A percentile compares a stretch with the other conserved stretches of the same genome.
Evolutionary conservation across 2,888 invertebrate species (phyloP).

Genomic region (Tolmerus cingulatus): DNA sequence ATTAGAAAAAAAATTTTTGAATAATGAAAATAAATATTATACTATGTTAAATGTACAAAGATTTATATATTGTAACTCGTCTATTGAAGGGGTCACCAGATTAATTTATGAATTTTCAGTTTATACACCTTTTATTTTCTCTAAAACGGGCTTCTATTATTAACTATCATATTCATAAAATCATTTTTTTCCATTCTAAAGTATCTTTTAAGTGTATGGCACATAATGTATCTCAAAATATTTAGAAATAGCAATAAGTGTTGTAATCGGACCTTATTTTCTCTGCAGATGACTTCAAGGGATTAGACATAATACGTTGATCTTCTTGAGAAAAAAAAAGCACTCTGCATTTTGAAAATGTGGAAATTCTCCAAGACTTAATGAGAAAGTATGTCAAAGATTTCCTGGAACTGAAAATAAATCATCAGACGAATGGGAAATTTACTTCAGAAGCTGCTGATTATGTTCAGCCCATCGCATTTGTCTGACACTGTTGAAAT

Average conservation of each 20-base stretch:
- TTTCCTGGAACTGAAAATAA: neutral
- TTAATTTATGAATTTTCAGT: no score
- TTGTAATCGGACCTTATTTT: neutral
- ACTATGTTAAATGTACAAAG: no score
- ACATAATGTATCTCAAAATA: neutral
- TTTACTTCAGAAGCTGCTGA: neutral
- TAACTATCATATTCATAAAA: no score
- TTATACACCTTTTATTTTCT: no score
- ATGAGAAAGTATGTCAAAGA: neutral
- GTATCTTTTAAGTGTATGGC: no score
- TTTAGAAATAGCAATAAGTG: neutral
- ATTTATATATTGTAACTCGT: no score
- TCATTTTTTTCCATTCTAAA: no score
- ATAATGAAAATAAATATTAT: no score
- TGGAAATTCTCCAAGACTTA: neutral
- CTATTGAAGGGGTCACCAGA: no score
- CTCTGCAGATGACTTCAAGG: neutral
- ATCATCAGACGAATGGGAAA: neutral
- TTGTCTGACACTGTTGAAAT: neutral
- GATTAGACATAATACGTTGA: neutral
- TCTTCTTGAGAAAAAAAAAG: neutral
- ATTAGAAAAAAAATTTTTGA: no score
- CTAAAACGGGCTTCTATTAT: no score
- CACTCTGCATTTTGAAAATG: neutral
- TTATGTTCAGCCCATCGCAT: neutral